Conservation (phyloP, 1,140 invertebrate genomes). For the Thaumetopoea pityocampa region DNA sequence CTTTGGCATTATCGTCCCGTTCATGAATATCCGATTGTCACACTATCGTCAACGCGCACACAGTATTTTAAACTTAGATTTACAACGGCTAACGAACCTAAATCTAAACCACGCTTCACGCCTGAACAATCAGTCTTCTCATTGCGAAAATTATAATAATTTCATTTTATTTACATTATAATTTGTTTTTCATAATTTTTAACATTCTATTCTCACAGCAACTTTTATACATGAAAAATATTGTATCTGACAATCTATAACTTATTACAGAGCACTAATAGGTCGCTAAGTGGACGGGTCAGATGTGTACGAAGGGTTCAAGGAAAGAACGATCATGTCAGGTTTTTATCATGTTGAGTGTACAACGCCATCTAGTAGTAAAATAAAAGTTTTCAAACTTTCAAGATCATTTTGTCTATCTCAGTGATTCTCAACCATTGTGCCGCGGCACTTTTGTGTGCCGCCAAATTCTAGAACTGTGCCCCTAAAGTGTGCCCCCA, state of each 20-base stretch:
- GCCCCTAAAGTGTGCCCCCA: too few relatives aligned
- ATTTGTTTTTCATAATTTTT: conserved; percentile 35
- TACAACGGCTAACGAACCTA: conserved; percentile 54
- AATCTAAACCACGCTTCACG: conserved; percentile 60
- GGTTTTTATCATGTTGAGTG: too few relatives aligned
- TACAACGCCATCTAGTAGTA: too few relatives aligned
- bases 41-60: conserved; percentile 34
- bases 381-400: too few relatives aligned
- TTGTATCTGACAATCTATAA: conserved; percentile 17
- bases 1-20: conserved; percentile 26
- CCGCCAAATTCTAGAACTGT: too few relatives aligned
- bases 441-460: too few relatives aligned
- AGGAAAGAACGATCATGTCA: too few relatives aligned
- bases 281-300: conserved; percentile 50
- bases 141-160: conserved; percentile 68
- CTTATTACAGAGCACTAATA: conserved; percentile 23
- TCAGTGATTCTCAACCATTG: too few relatives aligned
- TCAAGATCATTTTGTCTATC: too few relatives aligned
- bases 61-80: conserved; percentile 55
- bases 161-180: conserved; percentile 39
- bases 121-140: conserved; percentile 72
- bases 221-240: conserved; percentile 34
- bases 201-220: conserved; percentile 28
- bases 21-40: conserved; percentile 15
- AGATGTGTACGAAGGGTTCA: conserved; percentile 20